Conservation (phyloP, 2,888 invertebrate genomes). For the Tenodera sinensis region DNA sequence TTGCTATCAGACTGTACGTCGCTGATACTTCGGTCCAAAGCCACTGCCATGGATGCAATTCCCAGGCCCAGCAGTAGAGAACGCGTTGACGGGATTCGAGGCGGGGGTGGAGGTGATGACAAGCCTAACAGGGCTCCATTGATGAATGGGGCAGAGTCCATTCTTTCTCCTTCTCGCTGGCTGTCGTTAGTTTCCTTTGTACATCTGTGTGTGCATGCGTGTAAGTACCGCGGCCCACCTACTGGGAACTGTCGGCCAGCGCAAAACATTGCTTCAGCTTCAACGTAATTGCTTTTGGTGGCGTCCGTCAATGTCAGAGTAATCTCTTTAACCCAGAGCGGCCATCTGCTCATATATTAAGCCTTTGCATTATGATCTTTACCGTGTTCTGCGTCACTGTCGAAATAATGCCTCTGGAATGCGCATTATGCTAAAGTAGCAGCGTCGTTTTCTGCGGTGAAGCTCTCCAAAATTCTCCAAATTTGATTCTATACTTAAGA, state of each 20-base stretch:
- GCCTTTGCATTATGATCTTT: neutral
- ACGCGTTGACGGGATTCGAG: neutral
- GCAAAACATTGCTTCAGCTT: neutral
- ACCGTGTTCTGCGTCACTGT: neutral
- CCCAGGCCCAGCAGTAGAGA: neutral
- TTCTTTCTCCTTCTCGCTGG: neutral
- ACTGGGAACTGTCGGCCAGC: neutral
- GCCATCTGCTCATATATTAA: neutral
- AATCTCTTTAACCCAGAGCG: neutral
- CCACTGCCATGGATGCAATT: neutral
- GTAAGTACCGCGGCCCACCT: neutral
- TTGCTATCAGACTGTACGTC: neutral
- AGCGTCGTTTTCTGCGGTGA: no score
- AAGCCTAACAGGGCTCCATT: neutral
- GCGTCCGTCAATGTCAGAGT: neutral
- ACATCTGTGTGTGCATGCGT: neutral
- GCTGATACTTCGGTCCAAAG: neutral
- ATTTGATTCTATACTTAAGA: no score
- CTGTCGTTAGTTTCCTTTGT: neutral
- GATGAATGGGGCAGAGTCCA: constrained; percentile 3
- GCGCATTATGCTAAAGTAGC: no score
- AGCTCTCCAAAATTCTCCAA: no score
- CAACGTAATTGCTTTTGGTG: neutral
- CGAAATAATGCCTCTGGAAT: neutral
- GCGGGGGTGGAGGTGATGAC: neutral